Evolutionary conservation across 2,113 vertebrate genomes (phyloP), one percentile per base, ranked within the genome.

Genomic region (Dendropsophus ebraccatus): DNA sequence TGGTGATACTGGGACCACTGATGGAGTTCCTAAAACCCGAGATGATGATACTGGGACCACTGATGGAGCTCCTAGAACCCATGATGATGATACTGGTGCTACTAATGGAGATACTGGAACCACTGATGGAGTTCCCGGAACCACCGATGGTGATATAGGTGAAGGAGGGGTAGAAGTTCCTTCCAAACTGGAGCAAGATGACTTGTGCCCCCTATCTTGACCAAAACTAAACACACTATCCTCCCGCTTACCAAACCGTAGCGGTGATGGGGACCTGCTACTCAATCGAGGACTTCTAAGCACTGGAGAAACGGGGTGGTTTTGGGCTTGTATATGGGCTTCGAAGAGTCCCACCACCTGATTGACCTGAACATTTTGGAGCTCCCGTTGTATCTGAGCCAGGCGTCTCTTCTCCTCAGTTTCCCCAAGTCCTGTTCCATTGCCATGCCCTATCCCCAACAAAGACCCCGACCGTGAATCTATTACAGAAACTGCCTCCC

Each of bases 321-420:
- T 94, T 54, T 94, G 94, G 0, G 94, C 96, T 92, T 96, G 96
- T 90, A 99, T 98, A 86, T 97, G 98, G 0, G 97, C 96, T 91
- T 99, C 98, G 1, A 98, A 98, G 82, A 99, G 94, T 86, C 92
- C 96, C 89, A 98, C 97, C 91, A 96, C 97, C 88, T 97, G 95
- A 87, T 92, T 96, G 90, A 99, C 98, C 92, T 97, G 96, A 52
- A 98, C 97, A 1, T 96, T 96, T 91, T 97, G 97, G 89, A 99
- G 92, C 91, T 99, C 97, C 62, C 95, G 94, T 21, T 95, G 95
- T 87, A 95, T 93, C 86, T 95, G 94, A 62, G 92, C 93, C 19
- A 94, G 91, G 11, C 94, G 95, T 87, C 93, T 92, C 81, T 90
- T 89, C 45, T 91, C 90, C 83, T 91, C 90, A 0, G 87, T 88